A percentile compares a stretch with the other conserved stretches of the same genome.
These are phyloP conservation scores for Netelia fuscicornis DNA, from an alignment of 2,888 invertebrate species.

Conservation along the genomic window DNA sequence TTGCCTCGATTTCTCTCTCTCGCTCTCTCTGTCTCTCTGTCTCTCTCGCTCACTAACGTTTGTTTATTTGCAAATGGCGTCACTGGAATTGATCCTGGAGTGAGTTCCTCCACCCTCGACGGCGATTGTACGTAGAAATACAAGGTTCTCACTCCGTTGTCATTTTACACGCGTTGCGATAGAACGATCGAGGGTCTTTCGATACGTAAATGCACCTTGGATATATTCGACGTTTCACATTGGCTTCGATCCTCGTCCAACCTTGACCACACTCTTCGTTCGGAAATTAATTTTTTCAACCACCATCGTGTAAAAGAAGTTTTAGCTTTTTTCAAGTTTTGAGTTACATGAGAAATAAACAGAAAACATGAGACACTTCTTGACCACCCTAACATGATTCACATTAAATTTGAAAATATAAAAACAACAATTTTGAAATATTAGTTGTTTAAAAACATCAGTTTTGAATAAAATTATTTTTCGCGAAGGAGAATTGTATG, in stretches of 20 bases:
- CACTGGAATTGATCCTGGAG: not conserved
- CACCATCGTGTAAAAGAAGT: not conserved
- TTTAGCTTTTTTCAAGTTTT: not conserved
- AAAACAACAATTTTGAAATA: too few relatives aligned
- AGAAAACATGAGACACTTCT: not conserved
- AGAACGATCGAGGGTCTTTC: not conserved
- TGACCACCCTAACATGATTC: too few relatives aligned
- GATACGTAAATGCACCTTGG: slow-evolving; percentile 9
- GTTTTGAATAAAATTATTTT: not conserved
- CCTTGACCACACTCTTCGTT: not conserved
- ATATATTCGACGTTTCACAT: not conserved
- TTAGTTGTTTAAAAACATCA: too few relatives aligned
- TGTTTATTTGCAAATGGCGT: slow-evolving; percentile 57
- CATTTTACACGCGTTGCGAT: not conserved
- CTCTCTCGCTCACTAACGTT: slow-evolving; percentile 43
- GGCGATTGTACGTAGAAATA: not conserved
- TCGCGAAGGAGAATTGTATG: not conserved
- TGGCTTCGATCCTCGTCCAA: not conserved
- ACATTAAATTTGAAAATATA: too few relatives aligned
- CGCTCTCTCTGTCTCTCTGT: not conserved
- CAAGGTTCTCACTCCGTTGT: not conserved
- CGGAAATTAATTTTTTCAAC: too few relatives aligned
- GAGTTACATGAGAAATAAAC: not conserved
- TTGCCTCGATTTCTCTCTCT: slow-evolving; percentile 38
- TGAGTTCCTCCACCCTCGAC: not conserved